phyloP scores from a whole-genome alignment of 2,888 invertebrate genomes.

The Miltochrista miniata region DNA sequence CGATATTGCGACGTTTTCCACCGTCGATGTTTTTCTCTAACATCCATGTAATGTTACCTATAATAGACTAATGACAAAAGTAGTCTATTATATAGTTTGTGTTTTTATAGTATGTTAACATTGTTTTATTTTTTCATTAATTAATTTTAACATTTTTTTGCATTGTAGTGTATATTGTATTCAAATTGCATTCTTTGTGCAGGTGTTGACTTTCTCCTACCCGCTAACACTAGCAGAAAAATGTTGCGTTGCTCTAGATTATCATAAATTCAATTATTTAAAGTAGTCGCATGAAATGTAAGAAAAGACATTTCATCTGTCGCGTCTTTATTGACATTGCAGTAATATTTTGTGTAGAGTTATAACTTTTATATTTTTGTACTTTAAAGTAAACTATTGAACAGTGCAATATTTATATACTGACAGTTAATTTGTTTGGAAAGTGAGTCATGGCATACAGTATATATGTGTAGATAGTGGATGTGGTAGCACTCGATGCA shows the following conservation, averaged over 20 bases:
- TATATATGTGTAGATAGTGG: conserved; percentile 66
- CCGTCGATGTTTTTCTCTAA: conserved; percentile 53
- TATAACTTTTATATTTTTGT: conserved; percentile 38
- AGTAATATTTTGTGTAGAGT: conserved; percentile 45
- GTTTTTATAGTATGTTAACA: conserved; percentile 70
- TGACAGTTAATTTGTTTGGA: conserved; percentile 73
- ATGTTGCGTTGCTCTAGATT: conserved; percentile 80
- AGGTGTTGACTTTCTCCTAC: conserved; percentile 81
- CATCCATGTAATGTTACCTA: conserved; percentile 34
- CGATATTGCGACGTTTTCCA: conserved; percentile 76
- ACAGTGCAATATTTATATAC: conserved; percentile 37
- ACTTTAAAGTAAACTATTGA: conserved; percentile 25
- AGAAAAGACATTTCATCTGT: conserved; percentile 63
- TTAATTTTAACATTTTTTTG: conserved; percentile 71
- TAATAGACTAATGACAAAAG: conserved; percentile 51
- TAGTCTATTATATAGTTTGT: conserved; percentile 63
- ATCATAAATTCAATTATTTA: conserved; percentile 57
- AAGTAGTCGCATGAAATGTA: conserved; percentile 71
- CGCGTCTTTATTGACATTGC: conserved; percentile 64
- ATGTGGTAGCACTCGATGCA: conserved; percentile 70
- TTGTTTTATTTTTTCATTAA: conserved; percentile 58
- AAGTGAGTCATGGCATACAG: conserved; percentile 58
- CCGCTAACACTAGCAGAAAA: conserved; percentile 83
- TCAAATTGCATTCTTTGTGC: conserved; percentile 81
- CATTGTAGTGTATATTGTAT: conserved; percentile 80